phyloP scores from a whole-genome alignment of 2,113 vertebrate species.

The Leucoraja erinaceus region DNA sequence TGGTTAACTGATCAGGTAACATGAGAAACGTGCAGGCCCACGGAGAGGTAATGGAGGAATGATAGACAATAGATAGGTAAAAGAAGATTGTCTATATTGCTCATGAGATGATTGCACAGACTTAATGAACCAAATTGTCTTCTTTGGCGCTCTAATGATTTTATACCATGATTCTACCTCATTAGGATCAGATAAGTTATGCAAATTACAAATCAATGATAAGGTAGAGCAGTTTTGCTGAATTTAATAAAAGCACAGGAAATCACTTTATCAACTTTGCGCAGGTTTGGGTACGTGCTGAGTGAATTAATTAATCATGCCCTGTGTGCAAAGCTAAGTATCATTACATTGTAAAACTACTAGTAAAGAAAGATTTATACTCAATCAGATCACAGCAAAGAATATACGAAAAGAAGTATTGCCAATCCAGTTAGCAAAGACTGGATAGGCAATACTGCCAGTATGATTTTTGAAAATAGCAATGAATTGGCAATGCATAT shows the following conservation, averaged over 20 bases:
- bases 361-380: not conserved
- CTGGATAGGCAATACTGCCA: not conserved
- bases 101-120: too few species aligned
- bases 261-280: constrained; percentile 11
- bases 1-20: too few species aligned
- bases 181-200: not conserved
- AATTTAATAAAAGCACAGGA: constrained; percentile 8
- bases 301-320: constrained; percentile 7
- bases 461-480: not conserved
- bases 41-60: too few species aligned
- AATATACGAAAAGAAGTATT: not conserved
- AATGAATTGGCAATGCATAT: not conserved
- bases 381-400: not conserved
- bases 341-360: not conserved
- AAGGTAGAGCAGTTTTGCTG: constrained; percentile 4
- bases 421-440: too few species aligned
- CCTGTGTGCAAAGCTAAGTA: not conserved
- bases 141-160: too few species aligned
- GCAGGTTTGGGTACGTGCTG: not conserved
- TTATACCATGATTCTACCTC: not conserved
- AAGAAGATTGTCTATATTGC: too few species aligned
- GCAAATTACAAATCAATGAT: not conserved
- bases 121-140: too few species aligned
- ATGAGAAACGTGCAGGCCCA: too few species aligned
- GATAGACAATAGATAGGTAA: too few species aligned